phyloP scores from a whole-genome alignment of 92 coral and sea anemone species.

The Chrysogorgia sp. region DNA sequence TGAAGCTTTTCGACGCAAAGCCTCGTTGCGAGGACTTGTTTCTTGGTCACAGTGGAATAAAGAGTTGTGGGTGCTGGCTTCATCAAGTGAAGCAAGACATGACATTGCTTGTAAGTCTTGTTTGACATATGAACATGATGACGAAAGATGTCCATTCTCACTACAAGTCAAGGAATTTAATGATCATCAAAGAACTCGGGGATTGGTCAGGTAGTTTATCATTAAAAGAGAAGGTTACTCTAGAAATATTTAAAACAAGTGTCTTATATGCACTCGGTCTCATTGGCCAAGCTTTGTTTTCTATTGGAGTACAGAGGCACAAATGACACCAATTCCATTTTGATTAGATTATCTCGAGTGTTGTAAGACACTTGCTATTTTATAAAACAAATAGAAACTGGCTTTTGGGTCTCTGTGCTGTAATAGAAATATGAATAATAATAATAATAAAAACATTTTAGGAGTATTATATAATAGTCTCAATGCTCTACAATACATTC shows the following conservation, averaged over 20 bases:
- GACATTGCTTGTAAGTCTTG: constrained; percentile 84
- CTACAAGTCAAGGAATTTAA: constrained; percentile 25
- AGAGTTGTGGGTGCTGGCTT: constrained; percentile 89
- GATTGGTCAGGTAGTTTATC: background rate
- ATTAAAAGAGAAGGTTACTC: background rate
- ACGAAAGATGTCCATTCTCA: constrained; percentile 73
- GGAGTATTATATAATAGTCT: too few species aligned
- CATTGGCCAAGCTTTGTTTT: too few species aligned
- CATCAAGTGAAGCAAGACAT: constrained; percentile 84
- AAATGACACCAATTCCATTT: too few species aligned
- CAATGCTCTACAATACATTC: too few species aligned
- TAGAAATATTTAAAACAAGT: background rate
- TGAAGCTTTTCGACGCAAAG: constrained; percentile 93
- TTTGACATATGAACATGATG: constrained; percentile 79
- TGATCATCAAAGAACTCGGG: background rate
- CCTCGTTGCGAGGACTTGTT: constrained; percentile 68
- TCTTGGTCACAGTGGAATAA: constrained; percentile 92
- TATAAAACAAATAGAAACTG: too few species aligned
- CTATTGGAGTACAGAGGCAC: too few species aligned
- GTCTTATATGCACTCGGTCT: too few species aligned
- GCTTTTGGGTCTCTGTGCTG: too few species aligned
- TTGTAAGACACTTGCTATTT: too few species aligned
- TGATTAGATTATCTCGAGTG: too few species aligned
- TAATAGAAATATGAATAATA: too few species aligned
- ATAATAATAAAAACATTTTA: too few species aligned